Evolutionary conservation across 2,888 invertebrate species (phyloP).

Genomic region (Pyrocoelia pectoralis): DNA sequence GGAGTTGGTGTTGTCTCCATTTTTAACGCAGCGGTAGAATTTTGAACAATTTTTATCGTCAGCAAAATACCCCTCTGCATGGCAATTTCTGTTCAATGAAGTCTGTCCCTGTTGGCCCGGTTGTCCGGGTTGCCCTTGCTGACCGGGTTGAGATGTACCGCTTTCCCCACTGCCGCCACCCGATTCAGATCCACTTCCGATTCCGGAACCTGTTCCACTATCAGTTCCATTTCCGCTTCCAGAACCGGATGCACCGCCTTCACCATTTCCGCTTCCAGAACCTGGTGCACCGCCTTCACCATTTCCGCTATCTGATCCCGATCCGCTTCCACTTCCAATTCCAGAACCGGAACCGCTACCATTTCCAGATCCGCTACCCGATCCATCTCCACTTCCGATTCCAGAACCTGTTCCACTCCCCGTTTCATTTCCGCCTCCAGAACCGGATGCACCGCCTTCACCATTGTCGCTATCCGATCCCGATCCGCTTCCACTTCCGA

Average conservation of each 20-base stretch:
- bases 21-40: conserved; percentile 79
- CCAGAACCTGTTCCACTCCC: background rate
- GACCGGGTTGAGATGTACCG: background rate
- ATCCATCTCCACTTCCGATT: background rate
- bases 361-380: background rate
- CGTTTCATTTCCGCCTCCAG: background rate
- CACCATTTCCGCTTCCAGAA: background rate
- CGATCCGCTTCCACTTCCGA: background rate
- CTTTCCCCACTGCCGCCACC: background rate
- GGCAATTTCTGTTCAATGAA: no score
- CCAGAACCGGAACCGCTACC: background rate
- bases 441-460: background rate
- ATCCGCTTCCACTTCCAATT: background rate
- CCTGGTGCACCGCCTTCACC: background rate
- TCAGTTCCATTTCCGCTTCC: background rate
- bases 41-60: conserved; percentile 74
- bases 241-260: background rate
- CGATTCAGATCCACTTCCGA: background rate
- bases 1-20: conserved; percentile 67
- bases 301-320: background rate
- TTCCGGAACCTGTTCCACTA: background rate
- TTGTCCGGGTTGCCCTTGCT: conserved; percentile 22
- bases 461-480: background rate
- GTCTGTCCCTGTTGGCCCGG: background rate
- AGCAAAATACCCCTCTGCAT: conserved; percentile 64